Percentiles rank a stretch among this genome's conserved stretches.
Evolutionary conservation across 1,140 invertebrate species (phyloP).

Genomic region (Marisa cornuarietis): DNA sequence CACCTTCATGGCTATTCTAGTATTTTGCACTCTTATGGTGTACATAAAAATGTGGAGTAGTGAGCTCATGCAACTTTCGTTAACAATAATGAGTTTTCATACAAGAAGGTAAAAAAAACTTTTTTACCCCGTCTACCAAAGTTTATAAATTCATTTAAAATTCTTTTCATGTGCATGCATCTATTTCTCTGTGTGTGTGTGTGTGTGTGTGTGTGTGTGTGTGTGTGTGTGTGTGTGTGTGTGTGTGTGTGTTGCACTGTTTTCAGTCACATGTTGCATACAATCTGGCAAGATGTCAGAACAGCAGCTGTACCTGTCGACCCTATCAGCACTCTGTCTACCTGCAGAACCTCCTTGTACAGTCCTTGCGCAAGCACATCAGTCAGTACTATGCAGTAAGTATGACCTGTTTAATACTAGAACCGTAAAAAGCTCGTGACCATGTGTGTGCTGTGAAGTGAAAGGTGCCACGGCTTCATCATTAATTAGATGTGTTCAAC

Average conservation of each 20-base stretch:
- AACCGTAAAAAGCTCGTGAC: not conserved
- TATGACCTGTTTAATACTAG: not conserved
- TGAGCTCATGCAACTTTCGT: too few species aligned
- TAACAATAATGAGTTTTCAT: too few species aligned
- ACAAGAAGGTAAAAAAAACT: too few species aligned
- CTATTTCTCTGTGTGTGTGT: too few species aligned
- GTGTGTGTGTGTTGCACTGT: not conserved
- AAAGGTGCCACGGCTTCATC: too few species aligned
- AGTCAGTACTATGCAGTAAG: constrained; percentile 78
- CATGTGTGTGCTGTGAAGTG: not conserved
- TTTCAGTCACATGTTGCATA: constrained; percentile 33
- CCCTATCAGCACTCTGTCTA: constrained; percentile 74
- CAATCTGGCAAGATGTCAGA: constrained; percentile 50
- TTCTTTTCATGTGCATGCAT: too few species aligned
- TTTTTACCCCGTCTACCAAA: too few species aligned
- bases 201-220: not conserved
- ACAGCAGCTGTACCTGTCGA: constrained; percentile 58
- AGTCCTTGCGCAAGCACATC: constrained; percentile 75
- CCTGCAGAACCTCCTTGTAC: constrained; percentile 78
- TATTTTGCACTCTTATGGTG: too few species aligned
- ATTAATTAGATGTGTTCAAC: too few species aligned
- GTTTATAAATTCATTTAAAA: too few species aligned
- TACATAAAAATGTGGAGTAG: too few species aligned
- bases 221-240: not conserved
- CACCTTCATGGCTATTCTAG: too few species aligned